Base-by-base conservation (phyloP, 2,888 invertebrate genomes). In the Sminthurides aquaticus region DNA sequence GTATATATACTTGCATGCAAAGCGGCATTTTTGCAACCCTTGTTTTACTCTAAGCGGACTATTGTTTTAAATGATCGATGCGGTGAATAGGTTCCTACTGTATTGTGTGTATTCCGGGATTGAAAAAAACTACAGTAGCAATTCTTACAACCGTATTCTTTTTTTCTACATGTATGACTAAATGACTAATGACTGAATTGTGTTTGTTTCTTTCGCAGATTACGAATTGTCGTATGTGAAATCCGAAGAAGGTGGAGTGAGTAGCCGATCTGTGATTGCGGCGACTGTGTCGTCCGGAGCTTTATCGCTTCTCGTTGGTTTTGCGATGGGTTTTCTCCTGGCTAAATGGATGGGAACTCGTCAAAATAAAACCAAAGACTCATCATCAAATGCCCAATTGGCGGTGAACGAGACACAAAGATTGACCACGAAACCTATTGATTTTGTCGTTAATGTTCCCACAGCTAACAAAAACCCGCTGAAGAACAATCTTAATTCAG, bases 401-500 rank as follows among this genome's bases (percentile, higher is more conserved):
- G 67, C 71, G 56, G 70, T 69, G 55, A 72, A 69, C 59, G 74
- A 74, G 57, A 68, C 74, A 49, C 74, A 74, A 60, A 71, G 71
- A 66, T 65, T 74, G 24, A 72, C 73, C 58, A 60, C 67, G 24
- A 74, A 72, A 57, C 68, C 72, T 11, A 69, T 73, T 22, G 72
- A 73, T 64, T 73, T 70, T 60, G 71, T 73, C 57, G 69, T 71
- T n/a, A 73, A 73, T 67, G 71, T 73, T 60, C 61, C 57, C 27
- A 65, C 65, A 55, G 66, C 69, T 29, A 67, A 66, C 58, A 70
- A 68, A 59, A 65, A 66, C 26, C 71, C 71, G 49, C 61, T 69
- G 24, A 73, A 73, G 64, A 71, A 73, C 57, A 73, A 73, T 60
- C 61, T 71, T 34, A 73, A 73, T 63, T 69, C 73, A 28, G 73